Conservation (phyloP, 2,113 vertebrate genomes). For the Argyrosomus japonicus region DNA sequence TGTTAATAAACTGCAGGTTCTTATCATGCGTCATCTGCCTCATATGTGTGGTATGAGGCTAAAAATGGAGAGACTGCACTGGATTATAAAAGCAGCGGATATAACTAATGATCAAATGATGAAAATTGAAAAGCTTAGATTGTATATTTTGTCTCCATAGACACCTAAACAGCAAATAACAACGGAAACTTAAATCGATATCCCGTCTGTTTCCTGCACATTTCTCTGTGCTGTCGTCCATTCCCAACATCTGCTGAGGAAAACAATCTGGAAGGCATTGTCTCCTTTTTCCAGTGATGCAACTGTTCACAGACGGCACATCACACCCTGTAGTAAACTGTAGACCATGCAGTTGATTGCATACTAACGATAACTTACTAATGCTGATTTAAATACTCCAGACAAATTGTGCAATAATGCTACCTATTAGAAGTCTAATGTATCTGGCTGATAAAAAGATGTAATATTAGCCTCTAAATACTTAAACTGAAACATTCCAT, state of each 20-base stretch:
- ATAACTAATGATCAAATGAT: background rate
- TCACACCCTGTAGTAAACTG: constrained; percentile 42
- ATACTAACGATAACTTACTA: constrained; percentile 1
- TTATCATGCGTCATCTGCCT: background rate
- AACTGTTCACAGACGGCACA: constrained; percentile 48
- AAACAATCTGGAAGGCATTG: constrained; percentile 78
- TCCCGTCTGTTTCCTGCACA: constrained; percentile 68
- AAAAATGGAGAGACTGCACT: background rate
- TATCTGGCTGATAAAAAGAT: background rate
- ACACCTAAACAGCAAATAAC: constrained; percentile 57
- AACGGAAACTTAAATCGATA: constrained; percentile 52
- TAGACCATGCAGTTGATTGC: background rate
- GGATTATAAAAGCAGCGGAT: background rate
- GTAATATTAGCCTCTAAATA: background rate
- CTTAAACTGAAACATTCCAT: background rate
- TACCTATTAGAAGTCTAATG: background rate
- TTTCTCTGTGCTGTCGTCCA: constrained; percentile 54
- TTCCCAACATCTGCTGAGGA: constrained; percentile 69
- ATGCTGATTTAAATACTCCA: background rate
- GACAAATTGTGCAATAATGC: constrained; percentile 3
- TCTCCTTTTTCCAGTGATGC: constrained; percentile 76
- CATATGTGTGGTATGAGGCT: background rate
- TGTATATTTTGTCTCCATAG: constrained; percentile 60
- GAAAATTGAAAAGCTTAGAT: constrained; percentile 1
- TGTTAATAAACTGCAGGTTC: background rate